phyloP scores from a whole-genome alignment of 2,888 invertebrate species.

The Aquatica leii region DNA sequence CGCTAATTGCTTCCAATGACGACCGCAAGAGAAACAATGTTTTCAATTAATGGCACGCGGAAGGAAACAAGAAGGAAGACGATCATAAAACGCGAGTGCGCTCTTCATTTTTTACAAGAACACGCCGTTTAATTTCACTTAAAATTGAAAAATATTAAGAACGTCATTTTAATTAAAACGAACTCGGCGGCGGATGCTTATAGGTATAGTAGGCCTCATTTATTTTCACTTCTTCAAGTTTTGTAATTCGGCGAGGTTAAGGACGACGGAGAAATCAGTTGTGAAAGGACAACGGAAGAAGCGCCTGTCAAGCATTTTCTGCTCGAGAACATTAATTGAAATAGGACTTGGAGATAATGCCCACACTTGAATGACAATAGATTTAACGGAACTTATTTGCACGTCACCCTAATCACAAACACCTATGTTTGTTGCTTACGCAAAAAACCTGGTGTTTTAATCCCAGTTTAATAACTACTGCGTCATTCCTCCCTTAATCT shows the following conservation, averaged over 20 bases:
- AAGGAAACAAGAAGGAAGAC: conserved; percentile 46
- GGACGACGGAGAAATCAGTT: conserved; percentile 45
- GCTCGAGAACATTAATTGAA: conserved; percentile 51
- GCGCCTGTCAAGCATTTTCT: conserved; percentile 46
- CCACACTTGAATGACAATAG: conserved; percentile 25
- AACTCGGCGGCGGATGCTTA: conserved; percentile 51
- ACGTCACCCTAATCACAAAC: conserved; percentile 28
- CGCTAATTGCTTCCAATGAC: conserved; percentile 51
- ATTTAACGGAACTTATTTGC: conserved; percentile 26
- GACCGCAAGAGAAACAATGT: conserved; percentile 58
- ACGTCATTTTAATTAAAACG: conserved; percentile 59
- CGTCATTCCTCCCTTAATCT: conserved; percentile 38
- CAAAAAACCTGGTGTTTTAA: conserved; percentile 47
- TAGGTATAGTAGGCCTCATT: conserved; percentile 44
- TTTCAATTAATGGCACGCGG: conserved; percentile 57
- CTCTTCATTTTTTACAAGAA: conserved; percentile 50
- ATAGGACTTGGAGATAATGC: conserved; percentile 42
- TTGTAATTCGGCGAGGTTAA: conserved; percentile 48
- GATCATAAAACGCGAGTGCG: conserved; percentile 56
- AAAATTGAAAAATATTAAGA: conserved; percentile 60
- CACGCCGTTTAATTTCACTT: conserved; percentile 56
- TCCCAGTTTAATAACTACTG: conserved; percentile 52
- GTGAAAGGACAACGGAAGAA: conserved; percentile 47
- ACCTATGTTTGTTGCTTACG: conserved; percentile 42
- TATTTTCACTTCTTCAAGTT: conserved; percentile 43